Conservation (phyloP, 1,140 invertebrate species). For the Nautilus pompilius region DNA sequence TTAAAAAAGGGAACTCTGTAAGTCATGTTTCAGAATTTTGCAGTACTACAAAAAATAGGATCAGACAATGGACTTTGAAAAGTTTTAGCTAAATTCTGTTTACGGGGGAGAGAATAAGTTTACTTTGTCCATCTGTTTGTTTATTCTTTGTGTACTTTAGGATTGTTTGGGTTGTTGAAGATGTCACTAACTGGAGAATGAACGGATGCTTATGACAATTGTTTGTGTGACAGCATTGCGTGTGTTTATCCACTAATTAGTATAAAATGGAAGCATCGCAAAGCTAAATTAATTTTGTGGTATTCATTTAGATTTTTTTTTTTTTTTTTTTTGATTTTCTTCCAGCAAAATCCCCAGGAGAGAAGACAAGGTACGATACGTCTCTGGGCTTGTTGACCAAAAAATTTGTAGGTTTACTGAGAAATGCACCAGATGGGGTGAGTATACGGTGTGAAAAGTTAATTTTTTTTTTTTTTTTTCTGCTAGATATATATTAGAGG, state of each 20-base stretch:
- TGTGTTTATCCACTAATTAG: not conserved
- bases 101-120: no score
- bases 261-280: not conserved
- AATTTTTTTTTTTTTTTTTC: no score
- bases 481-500: no score
- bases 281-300: not conserved
- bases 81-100: no score
- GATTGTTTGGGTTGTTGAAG: no score
- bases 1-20: no score
- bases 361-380: conserved; percentile 53
- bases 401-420: conserved; percentile 89
- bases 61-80: no score
- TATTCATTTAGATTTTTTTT: not conserved
- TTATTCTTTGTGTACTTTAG: no score
- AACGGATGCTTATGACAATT: not conserved
- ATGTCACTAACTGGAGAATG: not conserved
- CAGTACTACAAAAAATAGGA: no score
- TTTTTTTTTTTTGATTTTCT: conserved; percentile 30
- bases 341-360: conserved; percentile 40
- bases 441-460: no score
- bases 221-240: not conserved
- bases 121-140: no score
- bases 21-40: no score
- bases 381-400: conserved; percentile 88
- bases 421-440: conserved; percentile 91